Conservation (phyloP, 2,797 vertebrate species). For the Prunella strophiata region DNA sequence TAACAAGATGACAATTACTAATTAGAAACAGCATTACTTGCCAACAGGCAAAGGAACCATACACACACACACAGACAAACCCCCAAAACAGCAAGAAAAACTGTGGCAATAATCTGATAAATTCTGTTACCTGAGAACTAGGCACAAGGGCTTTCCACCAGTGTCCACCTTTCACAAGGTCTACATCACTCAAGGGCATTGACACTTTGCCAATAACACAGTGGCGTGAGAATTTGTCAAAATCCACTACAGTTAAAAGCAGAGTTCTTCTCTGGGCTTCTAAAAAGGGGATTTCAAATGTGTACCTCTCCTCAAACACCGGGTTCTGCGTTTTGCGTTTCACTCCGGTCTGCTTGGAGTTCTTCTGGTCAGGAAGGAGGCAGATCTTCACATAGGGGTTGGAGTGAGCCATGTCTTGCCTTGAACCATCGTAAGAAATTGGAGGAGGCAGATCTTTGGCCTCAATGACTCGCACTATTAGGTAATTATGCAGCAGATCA, state of each 20-base stretch:
- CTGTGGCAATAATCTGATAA: not conserved
- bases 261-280: constrained; percentile 90
- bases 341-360: constrained; percentile 90
- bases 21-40: not conserved
- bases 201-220: constrained; percentile 90
- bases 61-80: not conserved
- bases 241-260: constrained; percentile 87
- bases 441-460: constrained; percentile 86
- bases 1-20: not conserved
- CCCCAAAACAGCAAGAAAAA: not conserved
- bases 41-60: constrained; percentile 13
- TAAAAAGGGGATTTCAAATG: constrained; percentile 88
- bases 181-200: constrained; percentile 85
- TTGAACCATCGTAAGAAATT: constrained; percentile 79
- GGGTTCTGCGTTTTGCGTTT: constrained; percentile 92
- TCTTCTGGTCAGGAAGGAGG: constrained; percentile 90
- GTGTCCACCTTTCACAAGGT: constrained; percentile 91
- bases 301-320: constrained; percentile 90
- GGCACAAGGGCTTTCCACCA: constrained; percentile 92
- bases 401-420: constrained; percentile 88
- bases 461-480: constrained; percentile 87
- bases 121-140: constrained; percentile 85
- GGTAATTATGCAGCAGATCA: constrained; percentile 84
- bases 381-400: constrained; percentile 92
- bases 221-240: constrained; percentile 91